phyloP scores from a whole-genome alignment of 1,140 invertebrate species.

The Lordiphosa collinella region DNA sequence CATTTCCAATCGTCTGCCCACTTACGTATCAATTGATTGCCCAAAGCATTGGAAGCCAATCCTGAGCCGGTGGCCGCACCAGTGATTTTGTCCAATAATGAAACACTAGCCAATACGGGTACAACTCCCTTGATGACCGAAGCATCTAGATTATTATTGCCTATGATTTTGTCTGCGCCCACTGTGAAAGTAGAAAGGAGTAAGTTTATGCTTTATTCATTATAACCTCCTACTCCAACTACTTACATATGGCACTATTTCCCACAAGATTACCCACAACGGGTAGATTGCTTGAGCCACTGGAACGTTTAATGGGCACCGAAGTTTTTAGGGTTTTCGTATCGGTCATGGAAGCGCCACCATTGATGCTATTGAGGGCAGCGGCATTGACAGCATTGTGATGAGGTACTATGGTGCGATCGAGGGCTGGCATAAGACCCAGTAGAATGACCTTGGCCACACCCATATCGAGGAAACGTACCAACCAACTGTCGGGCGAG shows the following conservation, averaged over 20 bases:
- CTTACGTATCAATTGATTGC: too few species aligned
- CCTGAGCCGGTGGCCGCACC: too few species aligned
- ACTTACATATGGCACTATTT: background rate
- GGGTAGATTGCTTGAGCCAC: background rate
- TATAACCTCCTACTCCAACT: too few species aligned
- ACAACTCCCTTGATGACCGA: background rate
- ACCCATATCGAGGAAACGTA: slow-evolving; percentile 54
- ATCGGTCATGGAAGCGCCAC: background rate
- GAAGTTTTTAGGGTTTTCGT: slow-evolving; percentile 8
- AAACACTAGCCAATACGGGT: background rate
- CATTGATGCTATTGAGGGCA: slow-evolving; percentile 23
- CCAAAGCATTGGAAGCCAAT: too few species aligned
- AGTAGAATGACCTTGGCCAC: slow-evolving; percentile 44
- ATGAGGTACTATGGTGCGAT: slow-evolving; percentile 21
- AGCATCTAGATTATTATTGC: background rate
- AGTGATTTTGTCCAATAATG: too few species aligned
- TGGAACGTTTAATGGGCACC: slow-evolving; percentile 30
- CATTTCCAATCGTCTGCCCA: too few species aligned
- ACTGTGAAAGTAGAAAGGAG: background rate
- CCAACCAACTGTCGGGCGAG: slow-evolving; percentile 43
- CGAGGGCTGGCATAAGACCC: slow-evolving; percentile 47
- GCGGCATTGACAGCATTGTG: slow-evolving; percentile 11
- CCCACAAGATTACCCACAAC: background rate
- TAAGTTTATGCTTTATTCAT: background rate
- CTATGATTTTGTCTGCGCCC: background rate